Conservation (phyloP, 1,140 invertebrate species). For the Whitmania pigra region DNA sequence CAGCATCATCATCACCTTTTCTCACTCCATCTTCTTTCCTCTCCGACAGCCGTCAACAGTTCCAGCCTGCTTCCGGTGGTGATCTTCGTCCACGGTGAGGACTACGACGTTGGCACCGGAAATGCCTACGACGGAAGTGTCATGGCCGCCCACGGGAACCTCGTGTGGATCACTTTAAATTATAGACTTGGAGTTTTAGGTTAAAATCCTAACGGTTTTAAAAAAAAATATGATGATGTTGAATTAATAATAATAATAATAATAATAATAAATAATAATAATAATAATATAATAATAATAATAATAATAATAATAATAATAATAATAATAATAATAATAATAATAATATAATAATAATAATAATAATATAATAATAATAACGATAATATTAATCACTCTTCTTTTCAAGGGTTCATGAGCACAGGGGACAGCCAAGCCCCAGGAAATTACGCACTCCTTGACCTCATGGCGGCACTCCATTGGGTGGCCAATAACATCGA, state of each 20-base stretch:
- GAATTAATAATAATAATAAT: too few species aligned
- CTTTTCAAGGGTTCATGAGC: conserved; percentile 25
- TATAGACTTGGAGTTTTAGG: conserved; percentile 87
- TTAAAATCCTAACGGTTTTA: too few species aligned
- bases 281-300: too few species aligned
- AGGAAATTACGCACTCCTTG: conserved; percentile 28
- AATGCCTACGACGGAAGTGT: conserved; percentile 89
- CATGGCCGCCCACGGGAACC: conserved; percentile 75
- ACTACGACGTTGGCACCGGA: conserved; percentile 87
- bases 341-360: too few species aligned
- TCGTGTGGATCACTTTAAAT: conserved; percentile 92
- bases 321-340: too few species aligned
- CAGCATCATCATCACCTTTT: background rate
- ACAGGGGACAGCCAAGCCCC: conserved; percentile 25
- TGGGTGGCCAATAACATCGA: conserved; percentile 33
- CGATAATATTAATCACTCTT: too few species aligned
- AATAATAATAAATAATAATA: too few species aligned
- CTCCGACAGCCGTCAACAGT: background rate
- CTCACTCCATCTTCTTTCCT: background rate
- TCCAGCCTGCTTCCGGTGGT: conserved; percentile 56
- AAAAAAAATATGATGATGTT: too few species aligned
- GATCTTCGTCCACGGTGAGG: conserved; percentile 88
- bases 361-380: too few species aligned
- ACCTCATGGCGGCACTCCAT: conserved; percentile 50
- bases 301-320: too few species aligned